A percentile compares a stretch with the other conserved stretches of the same genome.
Evolutionary conservation across 1,140 invertebrate genomes (phyloP).

Genomic region (Steinernema khuongi): DNA sequence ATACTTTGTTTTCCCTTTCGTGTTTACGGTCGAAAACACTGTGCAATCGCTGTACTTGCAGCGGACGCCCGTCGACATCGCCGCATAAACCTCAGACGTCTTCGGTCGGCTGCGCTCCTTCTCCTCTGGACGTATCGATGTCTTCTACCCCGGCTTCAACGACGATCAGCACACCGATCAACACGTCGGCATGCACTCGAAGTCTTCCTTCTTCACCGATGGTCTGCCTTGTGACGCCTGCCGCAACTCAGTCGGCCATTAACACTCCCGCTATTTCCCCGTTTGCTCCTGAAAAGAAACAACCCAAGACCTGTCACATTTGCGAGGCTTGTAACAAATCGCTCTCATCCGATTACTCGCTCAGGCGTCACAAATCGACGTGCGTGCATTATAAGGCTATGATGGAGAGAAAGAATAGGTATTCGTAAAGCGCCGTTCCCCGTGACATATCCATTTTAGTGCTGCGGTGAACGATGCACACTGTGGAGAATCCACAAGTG

Average conservation of each 20-base stretch:
- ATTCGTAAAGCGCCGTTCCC: too few relatives aligned
- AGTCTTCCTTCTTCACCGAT: not conserved
- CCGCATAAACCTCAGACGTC: not conserved
- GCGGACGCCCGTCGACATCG: not conserved
- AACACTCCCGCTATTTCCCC: not conserved
- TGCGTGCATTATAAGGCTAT: not conserved
- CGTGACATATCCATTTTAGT: too few relatives aligned
- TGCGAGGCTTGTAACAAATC: conserved; percentile 3
- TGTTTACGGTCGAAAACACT: not conserved
- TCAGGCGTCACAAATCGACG: conserved; percentile 1
- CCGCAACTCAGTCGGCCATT: not conserved
- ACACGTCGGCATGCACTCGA: not conserved
- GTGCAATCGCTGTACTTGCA: not conserved
- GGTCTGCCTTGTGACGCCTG: not conserved
- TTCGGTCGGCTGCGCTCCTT: not conserved
- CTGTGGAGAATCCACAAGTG: too few relatives aligned
- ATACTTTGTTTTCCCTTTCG: not conserved
- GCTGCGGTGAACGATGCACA: too few relatives aligned
- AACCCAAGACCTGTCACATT: not conserved
- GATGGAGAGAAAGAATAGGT: not conserved
- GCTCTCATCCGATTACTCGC: not conserved
- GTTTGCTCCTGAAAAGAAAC: not conserved
- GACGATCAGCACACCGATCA: too few relatives aligned
- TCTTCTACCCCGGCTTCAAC: not conserved
- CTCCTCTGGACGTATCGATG: not conserved